phyloP scores from a whole-genome alignment of 1,140 invertebrate genomes.

The Euura lappo region DNA sequence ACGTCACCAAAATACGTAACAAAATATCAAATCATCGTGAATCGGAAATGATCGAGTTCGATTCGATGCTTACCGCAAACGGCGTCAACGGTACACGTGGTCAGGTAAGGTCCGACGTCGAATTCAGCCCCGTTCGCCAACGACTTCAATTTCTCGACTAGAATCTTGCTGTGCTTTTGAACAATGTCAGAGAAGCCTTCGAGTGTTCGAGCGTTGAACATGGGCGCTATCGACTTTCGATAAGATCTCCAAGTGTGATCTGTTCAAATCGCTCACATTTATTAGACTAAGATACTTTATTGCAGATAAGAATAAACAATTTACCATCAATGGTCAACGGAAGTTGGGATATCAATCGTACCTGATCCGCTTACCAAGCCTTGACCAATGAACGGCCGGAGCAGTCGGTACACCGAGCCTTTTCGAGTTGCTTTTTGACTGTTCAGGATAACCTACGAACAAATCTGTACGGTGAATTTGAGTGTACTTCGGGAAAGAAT shows the following conservation, averaged over 20 bases:
- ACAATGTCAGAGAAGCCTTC: constrained; percentile 43
- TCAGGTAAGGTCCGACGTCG: constrained; percentile 40
- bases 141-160: constrained; percentile 26
- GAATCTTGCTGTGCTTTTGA: constrained; percentile 37
- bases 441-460: constrained; percentile 43
- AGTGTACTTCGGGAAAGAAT: no score
- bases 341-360: constrained; percentile 22
- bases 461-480: no score
- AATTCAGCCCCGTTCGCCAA: constrained; percentile 30
- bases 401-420: constrained; percentile 51
- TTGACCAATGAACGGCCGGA: constrained; percentile 47
- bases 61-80: constrained; percentile 39
- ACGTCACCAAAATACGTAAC: neutral
- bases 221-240: constrained; percentile 50
- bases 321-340: neutral
- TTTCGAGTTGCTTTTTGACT: constrained; percentile 47
- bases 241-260: constrained; percentile 47
- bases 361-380: constrained; percentile 56
- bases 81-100: constrained; percentile 44
- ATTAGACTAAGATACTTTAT: neutral
- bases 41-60: no score
- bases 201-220: constrained; percentile 45
- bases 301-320: neutral
- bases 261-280: constrained; percentile 19
- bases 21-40: neutral